These are phyloP conservation scores for Aphelenchoides bicaudatus DNA, from an alignment of 2,888 invertebrate genomes.

Conservation along the genomic window DNA sequence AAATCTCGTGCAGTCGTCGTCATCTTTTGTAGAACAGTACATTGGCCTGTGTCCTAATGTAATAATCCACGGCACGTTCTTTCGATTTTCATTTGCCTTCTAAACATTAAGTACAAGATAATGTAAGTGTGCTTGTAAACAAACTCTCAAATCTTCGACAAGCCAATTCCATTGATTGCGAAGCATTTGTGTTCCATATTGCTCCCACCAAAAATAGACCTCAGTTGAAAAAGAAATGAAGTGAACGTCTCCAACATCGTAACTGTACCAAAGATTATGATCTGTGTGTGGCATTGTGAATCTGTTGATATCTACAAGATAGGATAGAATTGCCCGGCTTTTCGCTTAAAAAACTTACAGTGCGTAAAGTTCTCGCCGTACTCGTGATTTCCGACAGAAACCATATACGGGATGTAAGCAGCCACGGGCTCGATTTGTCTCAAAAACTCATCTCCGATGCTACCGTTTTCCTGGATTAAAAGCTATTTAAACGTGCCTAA, in stretches of 20 bases:
- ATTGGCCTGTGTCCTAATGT: constrained; percentile 81
- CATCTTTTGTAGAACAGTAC: constrained; percentile 69
- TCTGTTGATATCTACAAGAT: constrained; percentile 79
- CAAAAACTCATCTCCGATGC: constrained; percentile 87
- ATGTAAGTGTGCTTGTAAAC: constrained; percentile 4
- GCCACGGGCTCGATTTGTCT: constrained; percentile 83
- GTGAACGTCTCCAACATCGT: constrained; percentile 69
- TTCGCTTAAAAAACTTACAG: too few relatives aligned
- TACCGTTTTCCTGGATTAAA: constrained; percentile 74
- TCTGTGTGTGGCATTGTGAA: constrained; percentile 78
- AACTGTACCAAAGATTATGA: constrained; percentile 66
- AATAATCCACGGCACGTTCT: constrained; percentile 74
- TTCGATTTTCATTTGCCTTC: constrained; percentile 31
- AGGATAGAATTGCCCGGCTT: too few relatives aligned
- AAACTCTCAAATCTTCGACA: constrained; percentile 42
- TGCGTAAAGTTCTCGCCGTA: constrained; percentile 71
- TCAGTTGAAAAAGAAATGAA: constrained; percentile 88
- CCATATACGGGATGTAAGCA: constrained; percentile 78
- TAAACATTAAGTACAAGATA: constrained; percentile 14
- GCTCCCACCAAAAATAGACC: constrained; percentile 68
- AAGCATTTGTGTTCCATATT: constrained; percentile 74
- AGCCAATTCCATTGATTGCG: constrained; percentile 54
- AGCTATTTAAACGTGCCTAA: constrained; percentile 88
- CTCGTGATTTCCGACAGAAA: constrained; percentile 78
- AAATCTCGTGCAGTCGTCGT: constrained; percentile 70